These are phyloP conservation scores for Euphonia xanthogaster DNA, from an alignment of 2,797 vertebrate species.

Conservation along the genomic window DNA sequence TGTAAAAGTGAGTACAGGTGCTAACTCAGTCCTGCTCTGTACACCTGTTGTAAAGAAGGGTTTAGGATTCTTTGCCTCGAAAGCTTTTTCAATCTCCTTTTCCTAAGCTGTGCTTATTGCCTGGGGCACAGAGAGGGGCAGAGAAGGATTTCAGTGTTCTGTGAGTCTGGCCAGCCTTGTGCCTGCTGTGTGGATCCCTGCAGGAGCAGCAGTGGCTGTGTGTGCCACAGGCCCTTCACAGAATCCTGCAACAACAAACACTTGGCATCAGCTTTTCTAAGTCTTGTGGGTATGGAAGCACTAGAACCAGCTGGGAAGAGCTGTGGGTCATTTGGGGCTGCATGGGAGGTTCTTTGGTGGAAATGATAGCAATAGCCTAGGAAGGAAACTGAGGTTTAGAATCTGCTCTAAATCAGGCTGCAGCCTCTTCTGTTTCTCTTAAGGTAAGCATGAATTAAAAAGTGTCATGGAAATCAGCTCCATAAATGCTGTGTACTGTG, in stretches of 20 bases:
- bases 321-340: not conserved
- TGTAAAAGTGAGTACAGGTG: not conserved
- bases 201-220: not conserved
- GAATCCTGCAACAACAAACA: not conserved
- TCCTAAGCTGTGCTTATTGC: not conserved
- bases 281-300: not conserved
- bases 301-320: not conserved
- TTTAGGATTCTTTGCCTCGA: not conserved
- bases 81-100: not conserved
- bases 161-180: not conserved
- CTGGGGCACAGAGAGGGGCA: not conserved
- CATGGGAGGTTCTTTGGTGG: not conserved
- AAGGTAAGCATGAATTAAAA: slow-evolving; percentile 9
- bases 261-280: not conserved
- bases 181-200: not conserved
- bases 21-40: not conserved
- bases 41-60: not conserved
- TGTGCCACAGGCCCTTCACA: not conserved
- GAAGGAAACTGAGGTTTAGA: not conserved
- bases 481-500: not conserved
- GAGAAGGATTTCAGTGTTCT: not conserved
- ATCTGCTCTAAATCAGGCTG: not conserved
- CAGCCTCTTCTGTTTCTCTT: not conserved
- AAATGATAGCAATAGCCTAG: not conserved
- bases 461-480: not conserved